Base-by-base conservation (phyloP, 2,797 vertebrate species). In the Petrocephalus schoutedeni region DNA sequence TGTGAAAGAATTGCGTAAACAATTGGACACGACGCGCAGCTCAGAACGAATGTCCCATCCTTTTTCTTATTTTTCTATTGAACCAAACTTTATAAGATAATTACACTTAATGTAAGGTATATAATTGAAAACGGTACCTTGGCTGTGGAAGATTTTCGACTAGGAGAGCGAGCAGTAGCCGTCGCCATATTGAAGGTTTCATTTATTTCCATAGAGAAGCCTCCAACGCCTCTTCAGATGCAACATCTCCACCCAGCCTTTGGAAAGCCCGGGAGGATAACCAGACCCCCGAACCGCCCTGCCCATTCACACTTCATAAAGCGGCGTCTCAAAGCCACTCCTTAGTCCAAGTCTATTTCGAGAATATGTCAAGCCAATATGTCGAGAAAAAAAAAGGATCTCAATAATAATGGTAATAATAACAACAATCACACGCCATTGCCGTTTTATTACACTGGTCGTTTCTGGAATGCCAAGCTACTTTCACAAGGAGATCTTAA, bases 251-350 rank as follows among this genome's bases (percentile, higher is more conserved):
- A 32, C 89, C 87, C 87, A 85, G 64, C 87, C 71, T 64, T 61
- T 10, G 16, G n/a, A 53, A 19, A 61, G 74, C 28, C 87, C 86
- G 53, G 32, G 32, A 84, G 71, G 59, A 87, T 56, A 51, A 86
- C 45, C 64, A 87, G 57, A 41, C 77, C 85, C 61, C 58, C 83
- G n/a, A 57, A 49, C 51, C 61, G 67, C 86, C 49, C 58, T 23
- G 56, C 61, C 91, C 88, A 87, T 87, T 89, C 85, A 71, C 57
- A 83, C 57, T 23, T 74, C 71, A 53, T 87, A 84, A 83, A 88
- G 45, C 89, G 87, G 32, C 89, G 92, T 92, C 92, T 91, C 91
- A 90, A 41, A 86, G 74, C 87, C 90, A 91, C 90, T 91, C 91
- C 89, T 87, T 86, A 83, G 89, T 90, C 89, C 89, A 58, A 10